Conservation (phyloP, 2,797 vertebrate genomes). For the Mus caroli region DNA sequence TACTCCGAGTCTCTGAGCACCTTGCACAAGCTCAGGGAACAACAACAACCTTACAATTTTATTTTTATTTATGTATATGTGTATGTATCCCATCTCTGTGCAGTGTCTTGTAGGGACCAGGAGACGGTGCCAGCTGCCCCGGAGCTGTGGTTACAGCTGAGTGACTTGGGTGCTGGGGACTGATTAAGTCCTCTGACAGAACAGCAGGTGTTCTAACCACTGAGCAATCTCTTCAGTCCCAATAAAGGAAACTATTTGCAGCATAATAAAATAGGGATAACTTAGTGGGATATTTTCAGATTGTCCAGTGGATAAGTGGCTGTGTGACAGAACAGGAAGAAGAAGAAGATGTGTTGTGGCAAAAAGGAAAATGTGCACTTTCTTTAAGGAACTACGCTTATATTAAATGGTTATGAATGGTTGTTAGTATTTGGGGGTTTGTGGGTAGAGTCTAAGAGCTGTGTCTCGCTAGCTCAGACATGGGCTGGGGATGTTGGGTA, state of each 20-base stretch:
- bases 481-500: background rate
- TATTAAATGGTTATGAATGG: background rate
- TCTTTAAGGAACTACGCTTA: background rate
- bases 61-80: background rate
- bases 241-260: background rate
- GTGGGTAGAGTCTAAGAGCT: background rate
- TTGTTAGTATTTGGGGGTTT: background rate
- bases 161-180: background rate
- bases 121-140: background rate
- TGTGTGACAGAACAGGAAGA: background rate
- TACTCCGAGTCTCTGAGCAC: background rate
- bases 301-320: background rate
- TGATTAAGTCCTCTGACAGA: background rate
- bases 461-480: background rate
- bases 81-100: background rate
- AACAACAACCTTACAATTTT: background rate
- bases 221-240: background rate
- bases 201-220: background rate
- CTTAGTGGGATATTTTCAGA: background rate
- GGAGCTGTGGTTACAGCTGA: too few relatives aligned
- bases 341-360: background rate
- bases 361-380: background rate
- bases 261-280: background rate
- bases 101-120: background rate
- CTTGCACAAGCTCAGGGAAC: background rate